phyloP scores from a whole-genome alignment of 2,888 invertebrate genomes.

The Cerceris rybyensis region DNA sequence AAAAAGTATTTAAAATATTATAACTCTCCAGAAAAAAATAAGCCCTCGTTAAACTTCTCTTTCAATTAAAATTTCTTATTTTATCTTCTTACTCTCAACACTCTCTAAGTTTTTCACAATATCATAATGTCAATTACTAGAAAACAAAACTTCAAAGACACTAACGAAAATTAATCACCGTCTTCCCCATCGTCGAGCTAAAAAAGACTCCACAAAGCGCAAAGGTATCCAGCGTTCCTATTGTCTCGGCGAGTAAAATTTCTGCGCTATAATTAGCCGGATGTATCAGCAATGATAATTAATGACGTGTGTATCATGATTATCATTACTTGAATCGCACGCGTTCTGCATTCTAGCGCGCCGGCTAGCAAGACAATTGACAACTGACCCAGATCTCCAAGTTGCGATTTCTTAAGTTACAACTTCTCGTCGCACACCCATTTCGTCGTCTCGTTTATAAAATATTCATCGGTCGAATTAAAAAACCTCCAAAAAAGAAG shows the following conservation, averaged over 20 bases:
- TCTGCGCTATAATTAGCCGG: conserved; percentile 12
- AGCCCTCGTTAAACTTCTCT: too few species aligned
- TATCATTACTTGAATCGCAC: conserved; percentile 38
- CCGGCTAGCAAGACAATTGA: conserved; percentile 69
- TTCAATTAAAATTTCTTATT: too few species aligned
- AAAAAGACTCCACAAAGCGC: background rate
- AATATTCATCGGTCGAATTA: background rate
- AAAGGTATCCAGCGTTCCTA: conserved; percentile 6
- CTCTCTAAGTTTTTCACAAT: too few species aligned
- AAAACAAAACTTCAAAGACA: too few species aligned
- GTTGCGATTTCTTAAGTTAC: conserved; percentile 51
- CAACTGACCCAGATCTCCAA: conserved; percentile 70
- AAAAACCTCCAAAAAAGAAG: background rate
- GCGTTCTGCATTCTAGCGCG: conserved; percentile 49
- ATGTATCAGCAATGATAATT: conserved; percentile 41
- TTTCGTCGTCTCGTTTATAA: conserved; percentile 44
- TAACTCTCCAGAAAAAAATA: too few species aligned
- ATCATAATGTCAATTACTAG: too few species aligned
- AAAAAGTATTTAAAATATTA: too few species aligned
- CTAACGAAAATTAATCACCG: background rate
- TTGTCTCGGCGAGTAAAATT: conserved; percentile 15
- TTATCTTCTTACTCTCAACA: too few species aligned
- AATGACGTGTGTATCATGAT: conserved; percentile 44
- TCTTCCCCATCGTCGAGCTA: background rate
- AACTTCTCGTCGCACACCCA: conserved; percentile 30